Evolutionary conservation across 2,797 vertebrate species (phyloP), one percentile per base, ranked within the genome.

Genomic region (Alca torda): DNA sequence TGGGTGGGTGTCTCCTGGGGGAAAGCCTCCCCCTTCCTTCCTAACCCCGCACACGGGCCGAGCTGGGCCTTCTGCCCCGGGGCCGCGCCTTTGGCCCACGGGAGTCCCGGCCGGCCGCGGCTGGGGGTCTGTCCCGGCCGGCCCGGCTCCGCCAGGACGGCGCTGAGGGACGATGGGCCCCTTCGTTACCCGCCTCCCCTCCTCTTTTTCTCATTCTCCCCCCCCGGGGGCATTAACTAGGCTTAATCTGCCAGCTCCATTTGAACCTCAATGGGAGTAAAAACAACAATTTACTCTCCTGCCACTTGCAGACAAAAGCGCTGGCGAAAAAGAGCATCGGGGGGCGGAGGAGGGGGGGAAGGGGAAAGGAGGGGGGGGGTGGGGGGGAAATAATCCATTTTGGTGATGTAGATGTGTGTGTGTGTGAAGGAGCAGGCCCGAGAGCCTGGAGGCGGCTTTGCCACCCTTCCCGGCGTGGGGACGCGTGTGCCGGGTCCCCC

Each of bases 261-360:
- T 96, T 95, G 94, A 91, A 95, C 97, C 98, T 98, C 98, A 97
- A 98, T 98, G 94, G 98, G 98, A 98, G 98, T 98, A 99, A 98
- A 98, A 94, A 97, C 97, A 98, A 98, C 97, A 96, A 80, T 97
- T 97, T 97, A 90, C 98, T 95, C 70, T 89, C 72, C 50, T 28
- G 48, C 90, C 30, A 76, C 81, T 41, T 31, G 54, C 83, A 92
- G 84, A 93, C 88, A 89, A 95, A 95, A 94, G 92, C 56, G 13
- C 46, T 67, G 75, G 54, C 76, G 61, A 69, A 96, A 94, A 96
- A 87, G 86, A 93, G 73, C 90, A 69, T 78, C 60, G 43, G 26
- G 28, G 39, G 33, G 28, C 23, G 35, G 23, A 16, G 46, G 26
- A 28, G 7, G 78, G 35, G 46, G 46, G 4, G 14, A 50, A 39